A percentile compares a stretch with the other conserved stretches of the same genome.
phyloP scores from a whole-genome alignment of 2,113 vertebrate genomes.

The Cyrtonyx montezumae region DNA sequence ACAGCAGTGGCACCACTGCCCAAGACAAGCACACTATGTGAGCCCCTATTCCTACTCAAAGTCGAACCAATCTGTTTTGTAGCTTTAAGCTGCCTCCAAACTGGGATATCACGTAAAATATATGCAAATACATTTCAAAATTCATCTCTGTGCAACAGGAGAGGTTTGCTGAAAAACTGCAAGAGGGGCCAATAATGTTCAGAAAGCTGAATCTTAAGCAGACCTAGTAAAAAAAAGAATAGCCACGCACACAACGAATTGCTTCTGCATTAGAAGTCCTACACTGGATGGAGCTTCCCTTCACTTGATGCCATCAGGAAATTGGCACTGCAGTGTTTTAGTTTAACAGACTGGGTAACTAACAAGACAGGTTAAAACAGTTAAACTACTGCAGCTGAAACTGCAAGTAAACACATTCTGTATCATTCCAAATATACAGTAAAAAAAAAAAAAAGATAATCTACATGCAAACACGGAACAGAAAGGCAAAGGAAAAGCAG shows the following conservation, averaged over 20 bases:
- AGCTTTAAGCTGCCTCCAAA: not conserved
- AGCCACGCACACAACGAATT: not conserved
- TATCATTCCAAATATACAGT: not conserved
- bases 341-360: not conserved
- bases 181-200: not conserved
- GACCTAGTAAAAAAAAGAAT: not conserved
- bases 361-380: not conserved
- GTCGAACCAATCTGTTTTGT: not conserved
- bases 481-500: not conserved
- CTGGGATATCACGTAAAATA: not conserved
- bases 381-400: not conserved
- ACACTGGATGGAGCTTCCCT: not conserved
- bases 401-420: constrained; percentile 4
- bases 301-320: not conserved
- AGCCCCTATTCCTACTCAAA: not conserved
- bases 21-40: not conserved
- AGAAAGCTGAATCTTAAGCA: not conserved
- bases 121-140: not conserved
- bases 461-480: not conserved
- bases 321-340: not conserved
- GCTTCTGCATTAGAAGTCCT: not conserved
- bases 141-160: not conserved
- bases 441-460: not conserved
- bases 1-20: not conserved
- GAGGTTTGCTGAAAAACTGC: not conserved